Conservation (phyloP, 2,797 vertebrate genomes). For the Cercopithecus diana region DNA sequence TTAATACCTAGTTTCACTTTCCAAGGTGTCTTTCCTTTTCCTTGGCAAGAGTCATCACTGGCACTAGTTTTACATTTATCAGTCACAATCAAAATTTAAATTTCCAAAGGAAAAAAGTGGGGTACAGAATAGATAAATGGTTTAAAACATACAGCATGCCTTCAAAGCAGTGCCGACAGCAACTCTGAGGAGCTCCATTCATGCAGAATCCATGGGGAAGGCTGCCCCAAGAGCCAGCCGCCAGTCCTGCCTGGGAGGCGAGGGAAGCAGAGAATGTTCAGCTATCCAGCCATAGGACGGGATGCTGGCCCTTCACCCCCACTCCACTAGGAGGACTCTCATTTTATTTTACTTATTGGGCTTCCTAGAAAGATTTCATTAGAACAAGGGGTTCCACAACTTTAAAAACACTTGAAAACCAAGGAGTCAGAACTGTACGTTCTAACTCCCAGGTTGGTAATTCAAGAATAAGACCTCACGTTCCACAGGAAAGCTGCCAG, state of each 20-base stretch:
- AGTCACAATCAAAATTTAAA: constrained; percentile 41
- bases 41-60: not conserved
- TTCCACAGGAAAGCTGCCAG: not conserved
- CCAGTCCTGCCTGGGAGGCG: not conserved
- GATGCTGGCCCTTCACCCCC: not conserved
- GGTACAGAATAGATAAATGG: not conserved
- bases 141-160: not conserved
- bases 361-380: not conserved
- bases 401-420: constrained; percentile 35
- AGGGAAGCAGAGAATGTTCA: not conserved
- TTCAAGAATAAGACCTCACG: not conserved
- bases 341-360: not conserved
- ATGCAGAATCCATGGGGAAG: not conserved
- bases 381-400: not conserved
- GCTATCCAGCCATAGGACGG: not conserved
- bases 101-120: not conserved
- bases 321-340: not conserved
- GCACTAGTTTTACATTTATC: constrained; percentile 20
- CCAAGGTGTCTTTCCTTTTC: constrained; percentile 19
- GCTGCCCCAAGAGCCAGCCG: not conserved
- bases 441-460: not conserved
- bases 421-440: not conserved
- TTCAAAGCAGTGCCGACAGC: not conserved
- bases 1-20: constrained; percentile 48
- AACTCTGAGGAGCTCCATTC: not conserved